These are phyloP conservation scores for Danio tinwini DNA, from an alignment of 2,797 vertebrate species.

Conservation along the genomic window DNA sequence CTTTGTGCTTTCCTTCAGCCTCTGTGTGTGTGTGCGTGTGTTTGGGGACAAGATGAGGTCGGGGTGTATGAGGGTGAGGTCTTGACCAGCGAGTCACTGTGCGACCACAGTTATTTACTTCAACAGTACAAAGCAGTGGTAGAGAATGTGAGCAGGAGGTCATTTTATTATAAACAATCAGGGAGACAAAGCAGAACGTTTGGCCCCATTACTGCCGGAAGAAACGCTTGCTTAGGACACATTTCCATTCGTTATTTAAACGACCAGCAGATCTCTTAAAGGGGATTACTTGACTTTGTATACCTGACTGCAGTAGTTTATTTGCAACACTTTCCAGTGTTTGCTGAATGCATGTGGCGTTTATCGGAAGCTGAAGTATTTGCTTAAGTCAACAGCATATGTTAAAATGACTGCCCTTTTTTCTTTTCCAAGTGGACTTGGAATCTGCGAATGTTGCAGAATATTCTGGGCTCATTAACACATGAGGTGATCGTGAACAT, in stretches of 20 bases:
- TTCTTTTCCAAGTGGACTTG: neutral
- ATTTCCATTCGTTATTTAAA: slow-evolving; percentile 44
- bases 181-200: slow-evolving; percentile 57
- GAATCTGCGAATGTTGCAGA: neutral
- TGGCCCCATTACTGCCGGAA: slow-evolving; percentile 48
- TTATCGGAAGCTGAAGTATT: slow-evolving; percentile 9
- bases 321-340: slow-evolving; percentile 12
- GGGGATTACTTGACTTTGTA: slow-evolving; percentile 14
- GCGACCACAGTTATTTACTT: slow-evolving; percentile 53
- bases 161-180: slow-evolving; percentile 66
- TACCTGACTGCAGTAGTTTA: neutral
- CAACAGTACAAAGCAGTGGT: slow-evolving; percentile 42
- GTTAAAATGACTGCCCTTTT: neutral
- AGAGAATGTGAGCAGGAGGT: slow-evolving; percentile 30
- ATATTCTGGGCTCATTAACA: neutral
- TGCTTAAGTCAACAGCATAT: slow-evolving; percentile 25
- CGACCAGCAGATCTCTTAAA: neutral
- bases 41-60: neutral
- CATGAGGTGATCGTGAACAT: neutral
- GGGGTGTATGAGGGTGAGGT: slow-evolving; percentile 28
- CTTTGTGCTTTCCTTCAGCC: slow-evolving; percentile 73
- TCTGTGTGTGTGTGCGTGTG: slow-evolving; percentile 52
- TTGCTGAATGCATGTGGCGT: neutral
- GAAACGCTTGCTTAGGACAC: slow-evolving; percentile 38
- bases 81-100: slow-evolving; percentile 55